phyloP scores from a whole-genome alignment of 2,888 invertebrate species.

The Drosophila koepferae region DNA sequence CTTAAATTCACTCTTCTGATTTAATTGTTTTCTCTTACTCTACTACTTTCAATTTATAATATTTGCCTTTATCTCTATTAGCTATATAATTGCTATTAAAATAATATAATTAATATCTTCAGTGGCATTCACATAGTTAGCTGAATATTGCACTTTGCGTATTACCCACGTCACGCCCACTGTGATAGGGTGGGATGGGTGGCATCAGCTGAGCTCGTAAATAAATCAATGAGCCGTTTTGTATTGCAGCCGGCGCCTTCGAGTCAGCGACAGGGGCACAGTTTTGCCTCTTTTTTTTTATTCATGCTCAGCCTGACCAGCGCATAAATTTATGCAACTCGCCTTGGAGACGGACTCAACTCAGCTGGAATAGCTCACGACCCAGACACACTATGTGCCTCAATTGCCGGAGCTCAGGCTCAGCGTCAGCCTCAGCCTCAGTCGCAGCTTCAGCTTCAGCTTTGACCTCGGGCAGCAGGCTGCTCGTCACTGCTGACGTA shows the following conservation, averaged over 20 bases:
- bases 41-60: too few relatives aligned
- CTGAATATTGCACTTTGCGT: neutral
- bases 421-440: constrained; percentile 20
- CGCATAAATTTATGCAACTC: constrained; percentile 73
- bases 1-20: neutral
- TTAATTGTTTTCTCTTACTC: too few relatives aligned
- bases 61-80: too few relatives aligned
- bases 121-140: neutral
- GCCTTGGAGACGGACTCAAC: constrained; percentile 40
- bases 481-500: constrained; percentile 75
- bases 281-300: constrained; percentile 41
- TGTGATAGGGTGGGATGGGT: constrained; percentile 23
- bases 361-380: constrained; percentile 5
- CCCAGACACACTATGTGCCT: constrained; percentile 9
- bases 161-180: constrained; percentile 39
- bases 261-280: constrained; percentile 20
- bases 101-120: neutral
- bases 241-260: constrained; percentile 67
- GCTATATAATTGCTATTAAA: too few relatives aligned
- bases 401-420: neutral
- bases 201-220: constrained; percentile 75
- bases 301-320: constrained; percentile 40
- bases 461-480: constrained; percentile 32
- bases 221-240: constrained; percentile 83
- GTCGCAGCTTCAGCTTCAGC: constrained; percentile 16